Evolutionary conservation across 2,797 vertebrate genomes (phyloP).

Genomic region (Nannoperca obscura): DNA sequence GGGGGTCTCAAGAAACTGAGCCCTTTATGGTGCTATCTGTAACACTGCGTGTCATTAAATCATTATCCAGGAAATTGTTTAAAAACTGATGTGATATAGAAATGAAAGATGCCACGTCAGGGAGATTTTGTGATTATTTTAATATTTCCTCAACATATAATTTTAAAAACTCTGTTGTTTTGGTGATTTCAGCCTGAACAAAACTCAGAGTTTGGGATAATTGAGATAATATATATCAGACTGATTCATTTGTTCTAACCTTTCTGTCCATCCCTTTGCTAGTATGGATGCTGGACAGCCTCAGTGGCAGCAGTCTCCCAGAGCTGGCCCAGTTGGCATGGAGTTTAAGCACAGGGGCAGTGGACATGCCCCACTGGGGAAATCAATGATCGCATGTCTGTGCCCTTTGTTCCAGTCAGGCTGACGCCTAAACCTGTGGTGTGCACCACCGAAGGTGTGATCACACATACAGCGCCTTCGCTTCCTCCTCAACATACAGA

Average conservation of each 20-base stretch:
- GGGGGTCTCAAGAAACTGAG: slow-evolving; percentile 14
- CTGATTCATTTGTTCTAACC: neutral
- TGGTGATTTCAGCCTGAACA: neutral
- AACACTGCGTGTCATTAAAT: slow-evolving; percentile 36
- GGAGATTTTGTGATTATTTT: neutral
- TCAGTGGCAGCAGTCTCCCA: slow-evolving; percentile 15
- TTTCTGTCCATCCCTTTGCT: slow-evolving; percentile 3
- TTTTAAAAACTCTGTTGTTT: neutral
- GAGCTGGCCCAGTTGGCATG: slow-evolving; percentile 54
- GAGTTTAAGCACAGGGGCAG: slow-evolving; percentile 53
- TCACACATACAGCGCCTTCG: slow-evolving; percentile 49
- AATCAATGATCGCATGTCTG: slow-evolving; percentile 57
- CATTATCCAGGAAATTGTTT: neutral
- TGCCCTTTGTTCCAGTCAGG: slow-evolving; percentile 54
- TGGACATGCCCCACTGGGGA: slow-evolving; percentile 52
- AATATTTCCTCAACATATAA: neutral
- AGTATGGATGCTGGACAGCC: slow-evolving; percentile 25
- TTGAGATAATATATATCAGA: neutral
- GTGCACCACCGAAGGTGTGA: slow-evolving; percentile 54
- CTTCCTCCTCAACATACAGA: slow-evolving; percentile 39
- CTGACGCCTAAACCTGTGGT: slow-evolving; percentile 40
- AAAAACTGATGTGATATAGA: neutral
- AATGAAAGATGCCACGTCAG: neutral
- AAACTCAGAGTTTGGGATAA: neutral
- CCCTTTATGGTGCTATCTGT: slow-evolving; percentile 7